Percentiles rank a stretch among this genome's conserved stretches.
Conservation (phyloP, 2,888 invertebrate genomes). For the Oegoconia quadripuncta region DNA sequence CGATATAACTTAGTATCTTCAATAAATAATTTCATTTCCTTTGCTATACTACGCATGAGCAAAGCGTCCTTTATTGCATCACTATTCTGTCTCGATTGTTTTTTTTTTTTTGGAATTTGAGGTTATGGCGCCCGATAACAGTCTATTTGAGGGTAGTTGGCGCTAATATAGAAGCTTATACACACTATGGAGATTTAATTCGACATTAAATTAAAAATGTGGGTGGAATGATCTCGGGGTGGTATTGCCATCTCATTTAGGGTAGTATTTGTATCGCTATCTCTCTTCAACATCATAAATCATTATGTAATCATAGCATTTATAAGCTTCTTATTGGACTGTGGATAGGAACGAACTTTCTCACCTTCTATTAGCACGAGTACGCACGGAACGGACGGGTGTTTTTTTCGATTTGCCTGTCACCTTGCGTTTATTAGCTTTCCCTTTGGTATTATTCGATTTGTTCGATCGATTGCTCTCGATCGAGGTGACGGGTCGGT, state of each 20-base stretch:
- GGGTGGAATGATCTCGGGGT: too few relatives aligned
- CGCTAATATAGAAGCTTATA: too few relatives aligned
- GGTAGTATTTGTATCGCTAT: too few relatives aligned
- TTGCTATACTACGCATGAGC: slow-evolving; percentile 36
- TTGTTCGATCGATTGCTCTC: slow-evolving; percentile 48
- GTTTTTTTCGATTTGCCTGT: slow-evolving; percentile 36
- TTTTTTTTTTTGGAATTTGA: slow-evolving; percentile 57
- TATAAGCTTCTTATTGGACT: too few relatives aligned
- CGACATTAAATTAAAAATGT: too few relatives aligned
- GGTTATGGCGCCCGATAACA: slow-evolving; percentile 33
- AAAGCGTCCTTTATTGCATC: slow-evolving; percentile 50
- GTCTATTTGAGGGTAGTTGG: slow-evolving; percentile 32
- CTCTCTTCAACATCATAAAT: too few relatives aligned
- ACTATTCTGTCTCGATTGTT: slow-evolving; percentile 52
- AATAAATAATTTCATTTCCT: slow-evolving; percentile 21
- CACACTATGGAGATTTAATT: too few relatives aligned
- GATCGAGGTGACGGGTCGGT: slow-evolving; percentile 45
- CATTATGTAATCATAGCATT: too few relatives aligned
- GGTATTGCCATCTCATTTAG: too few relatives aligned
- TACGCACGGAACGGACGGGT: slow-evolving; percentile 42
- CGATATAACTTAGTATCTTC: slow-evolving; percentile 46
- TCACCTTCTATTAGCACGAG: slow-evolving; percentile 56
- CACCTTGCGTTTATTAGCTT: slow-evolving; percentile 12
- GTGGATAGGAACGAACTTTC: slow-evolving; percentile 23
- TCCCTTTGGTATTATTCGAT: slow-evolving; percentile 34